Conservation (phyloP, 92 coral and sea anemone genomes). For the Ricordea florida region DNA sequence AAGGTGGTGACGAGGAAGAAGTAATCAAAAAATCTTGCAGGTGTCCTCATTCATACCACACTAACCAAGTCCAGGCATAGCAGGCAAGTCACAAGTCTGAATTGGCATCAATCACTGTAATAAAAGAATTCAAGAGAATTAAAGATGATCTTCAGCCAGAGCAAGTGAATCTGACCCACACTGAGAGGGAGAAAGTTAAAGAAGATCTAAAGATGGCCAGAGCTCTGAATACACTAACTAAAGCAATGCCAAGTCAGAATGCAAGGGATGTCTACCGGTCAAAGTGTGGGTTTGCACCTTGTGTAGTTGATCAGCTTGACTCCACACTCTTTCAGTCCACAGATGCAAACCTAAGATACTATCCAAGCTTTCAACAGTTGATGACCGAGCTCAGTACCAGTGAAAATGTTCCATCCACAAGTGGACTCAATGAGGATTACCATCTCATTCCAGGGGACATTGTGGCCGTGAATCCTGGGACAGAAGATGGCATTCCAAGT, state of each 20-base stretch:
- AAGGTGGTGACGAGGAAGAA: no score
- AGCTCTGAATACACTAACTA: constrained; percentile 21
- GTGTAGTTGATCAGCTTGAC: constrained; percentile 34
- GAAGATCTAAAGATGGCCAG: constrained; percentile 33
- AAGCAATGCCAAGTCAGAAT: constrained; percentile 36
- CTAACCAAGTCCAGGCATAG: constrained; percentile 43
- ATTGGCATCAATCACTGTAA: constrained; percentile 1
- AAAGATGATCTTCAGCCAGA: background rate
- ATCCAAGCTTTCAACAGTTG: constrained; percentile 34
- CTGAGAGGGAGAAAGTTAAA: background rate
- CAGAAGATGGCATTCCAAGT: constrained; percentile 34
- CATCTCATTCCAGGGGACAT: constrained; percentile 45
- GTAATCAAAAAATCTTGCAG: no score
- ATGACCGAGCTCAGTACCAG: constrained; percentile 23
- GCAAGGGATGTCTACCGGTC: constrained; percentile 30
- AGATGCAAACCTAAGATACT: constrained; percentile 7
- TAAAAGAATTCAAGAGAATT: constrained; percentile 5
- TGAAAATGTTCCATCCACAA: background rate
- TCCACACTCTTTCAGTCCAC: constrained; percentile 10
- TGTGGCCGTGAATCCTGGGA: constrained; percentile 57
- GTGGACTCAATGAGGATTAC: no score
- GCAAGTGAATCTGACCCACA: background rate
- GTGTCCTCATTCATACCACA: no score
- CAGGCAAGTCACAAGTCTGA: constrained; percentile 54
- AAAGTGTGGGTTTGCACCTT: constrained; percentile 52